A percentile compares a stretch with the other conserved stretches of the same genome.
Conservation (phyloP, 2,113 vertebrate genomes). For the Eleginops maclovinus region DNA sequence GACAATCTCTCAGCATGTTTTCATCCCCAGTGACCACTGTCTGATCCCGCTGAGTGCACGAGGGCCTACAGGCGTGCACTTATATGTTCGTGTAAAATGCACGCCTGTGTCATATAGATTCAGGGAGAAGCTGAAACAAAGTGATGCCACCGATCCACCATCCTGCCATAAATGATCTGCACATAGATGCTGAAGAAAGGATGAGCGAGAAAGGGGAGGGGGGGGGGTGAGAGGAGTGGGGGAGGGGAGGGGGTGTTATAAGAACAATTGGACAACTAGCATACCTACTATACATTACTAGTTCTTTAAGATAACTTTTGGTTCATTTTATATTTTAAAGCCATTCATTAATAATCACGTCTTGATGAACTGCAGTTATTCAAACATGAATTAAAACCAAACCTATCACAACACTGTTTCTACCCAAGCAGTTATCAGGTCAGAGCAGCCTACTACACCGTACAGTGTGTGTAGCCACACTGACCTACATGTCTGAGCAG, state of each 20-base stretch:
- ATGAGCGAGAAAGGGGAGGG: neutral
- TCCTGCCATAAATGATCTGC: conserved; percentile 66
- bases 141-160: conserved; percentile 70
- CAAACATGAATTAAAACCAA: conserved; percentile 14
- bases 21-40: conserved; percentile 46
- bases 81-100: conserved; percentile 8
- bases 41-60: conserved; percentile 23
- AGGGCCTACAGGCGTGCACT: neutral
- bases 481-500: conserved; percentile 85
- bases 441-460: conserved; percentile 65
- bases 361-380: neutral
- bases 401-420: conserved; percentile 22
- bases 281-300: conserved; percentile 22
- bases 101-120: conserved; percentile 38
- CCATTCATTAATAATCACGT: neutral
- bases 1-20: conserved; percentile 39
- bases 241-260: neutral
- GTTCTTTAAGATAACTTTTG: neutral
- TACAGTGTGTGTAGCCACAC: conserved; percentile 72
- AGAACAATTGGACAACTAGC: conserved; percentile 33
- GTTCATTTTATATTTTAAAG: neutral
- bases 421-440: conserved; percentile 56
- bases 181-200: conserved; percentile 60
- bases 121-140: conserved; percentile 61
- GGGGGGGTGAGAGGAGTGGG: neutral